Percentiles rank a stretch among this genome's conserved stretches.
Conservation (phyloP, 2,888 invertebrate species). For the Drosophila formosana region DNA sequence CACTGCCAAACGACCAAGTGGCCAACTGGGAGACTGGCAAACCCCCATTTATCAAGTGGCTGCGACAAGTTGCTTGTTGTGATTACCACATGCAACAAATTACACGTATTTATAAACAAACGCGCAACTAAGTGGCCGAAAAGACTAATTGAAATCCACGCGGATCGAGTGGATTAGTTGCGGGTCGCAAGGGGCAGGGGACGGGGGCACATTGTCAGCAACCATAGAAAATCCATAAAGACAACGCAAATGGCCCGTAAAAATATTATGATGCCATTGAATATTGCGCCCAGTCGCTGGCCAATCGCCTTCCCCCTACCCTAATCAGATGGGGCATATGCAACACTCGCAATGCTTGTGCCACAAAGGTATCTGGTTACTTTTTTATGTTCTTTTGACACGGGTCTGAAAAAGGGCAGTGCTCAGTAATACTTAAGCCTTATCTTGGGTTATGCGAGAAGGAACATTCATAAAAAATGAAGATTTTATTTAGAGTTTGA, state of each 20-base stretch:
- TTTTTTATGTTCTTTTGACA: not conserved
- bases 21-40: slow-evolving; percentile 44
- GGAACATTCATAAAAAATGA: no score
- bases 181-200: not conserved
- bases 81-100: slow-evolving; percentile 75
- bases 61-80: slow-evolving; percentile 57
- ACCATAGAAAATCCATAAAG: slow-evolving; percentile 73
- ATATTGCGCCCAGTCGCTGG: slow-evolving; percentile 33
- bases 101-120: slow-evolving; percentile 67
- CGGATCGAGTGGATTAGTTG: not conserved
- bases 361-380: slow-evolving; percentile 2
- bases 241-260: slow-evolving; percentile 76
- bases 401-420: not conserved
- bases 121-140: slow-evolving; percentile 55
- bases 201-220: slow-evolving; percentile 41
- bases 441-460: not conserved
- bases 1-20: slow-evolving; percentile 20
- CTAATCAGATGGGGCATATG: slow-evolving; percentile 8
- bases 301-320: slow-evolving; percentile 18
- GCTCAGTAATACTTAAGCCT: not conserved
- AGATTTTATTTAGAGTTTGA: no score
- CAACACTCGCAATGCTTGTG: slow-evolving; percentile 10
- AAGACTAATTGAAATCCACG: slow-evolving; percentile 58
- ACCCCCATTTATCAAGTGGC: slow-evolving; percentile 62
- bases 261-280: slow-evolving; percentile 80